Percentiles rank a stretch among this genome's conserved stretches.
These are phyloP conservation scores for Chionis minor DNA, from an alignment of 2,113 vertebrate species.

Conservation along the genomic window DNA sequence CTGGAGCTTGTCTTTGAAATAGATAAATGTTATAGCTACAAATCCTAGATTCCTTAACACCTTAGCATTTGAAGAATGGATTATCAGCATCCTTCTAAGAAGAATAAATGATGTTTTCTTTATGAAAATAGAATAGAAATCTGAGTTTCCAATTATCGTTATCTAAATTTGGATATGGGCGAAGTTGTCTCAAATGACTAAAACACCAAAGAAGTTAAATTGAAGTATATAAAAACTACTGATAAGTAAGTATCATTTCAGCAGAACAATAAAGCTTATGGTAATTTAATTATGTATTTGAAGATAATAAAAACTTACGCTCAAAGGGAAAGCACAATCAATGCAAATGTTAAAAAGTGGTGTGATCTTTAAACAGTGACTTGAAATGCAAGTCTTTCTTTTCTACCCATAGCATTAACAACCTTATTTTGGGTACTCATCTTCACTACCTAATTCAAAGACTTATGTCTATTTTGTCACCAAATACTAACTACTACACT, in stretches of 20 bases:
- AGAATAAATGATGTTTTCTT: fast-evolving
- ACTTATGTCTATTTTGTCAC: neutral
- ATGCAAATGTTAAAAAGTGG: neutral
- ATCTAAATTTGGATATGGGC: neutral
- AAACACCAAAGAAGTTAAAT: neutral
- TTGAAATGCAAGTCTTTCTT: neutral
- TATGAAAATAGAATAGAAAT: neutral
- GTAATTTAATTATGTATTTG: neutral
- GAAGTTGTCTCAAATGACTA: neutral
- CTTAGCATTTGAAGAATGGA: neutral
- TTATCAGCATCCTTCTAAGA: neutral
- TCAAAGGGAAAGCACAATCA: neutral
- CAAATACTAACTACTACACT: neutral
- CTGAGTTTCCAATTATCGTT: neutral
- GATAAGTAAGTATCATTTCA: neutral
- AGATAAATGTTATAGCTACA: neutral
- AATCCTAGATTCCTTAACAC: neutral
- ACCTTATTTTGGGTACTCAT: neutral
- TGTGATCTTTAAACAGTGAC: neutral
- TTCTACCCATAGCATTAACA: neutral
- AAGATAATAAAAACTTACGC: neutral
- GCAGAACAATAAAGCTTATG: neutral
- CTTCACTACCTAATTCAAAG: neutral
- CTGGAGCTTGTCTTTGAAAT: neutral
- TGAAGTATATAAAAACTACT: neutral